phyloP scores from a whole-genome alignment of 2,113 vertebrate genomes.

The Crotalus tigris region DNA sequence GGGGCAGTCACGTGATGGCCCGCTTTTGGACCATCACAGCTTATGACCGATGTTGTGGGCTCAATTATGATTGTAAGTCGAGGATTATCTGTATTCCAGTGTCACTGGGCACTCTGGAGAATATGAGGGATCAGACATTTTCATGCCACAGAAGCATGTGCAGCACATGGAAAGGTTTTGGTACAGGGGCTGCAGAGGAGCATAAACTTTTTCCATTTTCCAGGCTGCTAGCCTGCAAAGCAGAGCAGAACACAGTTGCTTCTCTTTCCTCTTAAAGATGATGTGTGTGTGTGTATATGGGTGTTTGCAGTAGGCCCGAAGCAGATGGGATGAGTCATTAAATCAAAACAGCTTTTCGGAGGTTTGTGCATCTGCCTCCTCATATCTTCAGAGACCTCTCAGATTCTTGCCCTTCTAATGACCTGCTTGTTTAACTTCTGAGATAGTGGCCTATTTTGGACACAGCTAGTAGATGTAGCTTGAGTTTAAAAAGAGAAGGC shows the following conservation, averaged over 20 bases:
- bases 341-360: background rate
- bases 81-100: background rate
- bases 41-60: background rate
- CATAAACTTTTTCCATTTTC: background rate
- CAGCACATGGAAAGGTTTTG: background rate
- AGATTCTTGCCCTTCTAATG: background rate
- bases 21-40: background rate
- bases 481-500: background rate
- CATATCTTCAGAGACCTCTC: background rate
- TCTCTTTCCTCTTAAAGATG: background rate
- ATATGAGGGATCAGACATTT: background rate
- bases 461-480: background rate
- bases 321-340: background rate
- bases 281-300: too few relatives aligned
- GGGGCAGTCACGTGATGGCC: background rate
- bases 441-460: background rate
- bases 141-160: background rate
- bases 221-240: background rate
- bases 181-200: background rate
- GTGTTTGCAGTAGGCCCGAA: background rate
- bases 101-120: background rate
- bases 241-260: background rate
- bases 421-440: background rate
- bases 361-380: background rate
- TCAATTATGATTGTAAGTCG: background rate